Percentiles rank a stretch among this genome's conserved stretches.
Evolutionary conservation across 1,140 invertebrate genomes (phyloP).

Genomic region (Drosophila eugracilis): DNA sequence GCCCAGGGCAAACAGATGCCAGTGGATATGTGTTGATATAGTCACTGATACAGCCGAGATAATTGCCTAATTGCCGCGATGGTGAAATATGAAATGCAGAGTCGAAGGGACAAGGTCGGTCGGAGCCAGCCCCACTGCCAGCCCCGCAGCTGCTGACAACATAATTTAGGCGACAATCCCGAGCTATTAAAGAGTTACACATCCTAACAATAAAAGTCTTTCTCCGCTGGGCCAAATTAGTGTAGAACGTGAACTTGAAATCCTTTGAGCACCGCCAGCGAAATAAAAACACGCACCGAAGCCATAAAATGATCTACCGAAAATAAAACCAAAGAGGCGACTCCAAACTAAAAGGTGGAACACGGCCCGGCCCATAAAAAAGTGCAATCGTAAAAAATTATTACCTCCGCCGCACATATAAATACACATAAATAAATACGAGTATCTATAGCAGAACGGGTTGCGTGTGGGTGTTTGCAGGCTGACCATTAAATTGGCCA

Average conservation of each 20-base stretch:
- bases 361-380: conserved; percentile 61
- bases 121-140: too few species aligned
- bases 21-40: conserved; percentile 30
- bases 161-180: conserved; percentile 65
- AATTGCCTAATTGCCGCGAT: conserved; percentile 55
- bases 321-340: conserved; percentile 34
- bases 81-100: conserved; percentile 38
- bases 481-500: conserved; percentile 78
- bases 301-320: conserved; percentile 64
- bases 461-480: conserved; percentile 20
- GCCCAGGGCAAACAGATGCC: conserved; percentile 38
- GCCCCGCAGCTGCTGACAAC: conserved; percentile 65
- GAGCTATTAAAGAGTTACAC: conserved; percentile 74
- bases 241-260: conserved; percentile 79
- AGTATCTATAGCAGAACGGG: conserved; percentile 42
- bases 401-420: conserved; percentile 44
- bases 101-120: conserved; percentile 40
- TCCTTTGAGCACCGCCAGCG: conserved; percentile 76
- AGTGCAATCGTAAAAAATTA: conserved; percentile 76
- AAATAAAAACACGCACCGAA: conserved; percentile 82
- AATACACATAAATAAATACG: conserved; percentile 55
- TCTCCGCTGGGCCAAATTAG: conserved; percentile 56
- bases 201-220: conserved; percentile 58
- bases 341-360: conserved; percentile 56
- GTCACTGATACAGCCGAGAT: conserved; percentile 45